phyloP scores from a whole-genome alignment of 1,140 invertebrate genomes.

The Cataglyphis hispanica region DNA sequence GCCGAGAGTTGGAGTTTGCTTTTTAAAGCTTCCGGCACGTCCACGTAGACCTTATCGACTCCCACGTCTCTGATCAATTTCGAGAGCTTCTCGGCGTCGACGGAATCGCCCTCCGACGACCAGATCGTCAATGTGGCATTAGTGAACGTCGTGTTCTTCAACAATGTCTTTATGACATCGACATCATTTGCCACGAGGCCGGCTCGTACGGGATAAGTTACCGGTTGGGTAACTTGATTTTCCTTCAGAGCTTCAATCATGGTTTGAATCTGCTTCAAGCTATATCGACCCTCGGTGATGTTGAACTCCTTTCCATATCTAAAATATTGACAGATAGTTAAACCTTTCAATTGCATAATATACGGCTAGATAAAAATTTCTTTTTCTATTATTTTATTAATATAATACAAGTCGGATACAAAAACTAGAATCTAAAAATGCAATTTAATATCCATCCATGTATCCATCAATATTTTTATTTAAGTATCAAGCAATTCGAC shows the following conservation, averaged over 20 bases:
- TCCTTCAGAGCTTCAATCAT: slow-evolving; percentile 91
- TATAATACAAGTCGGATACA: neutral
- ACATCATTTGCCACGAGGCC: slow-evolving; percentile 90
- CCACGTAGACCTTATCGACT: slow-evolving; percentile 89
- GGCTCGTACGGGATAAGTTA: slow-evolving; percentile 95
- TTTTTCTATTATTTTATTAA: neutral
- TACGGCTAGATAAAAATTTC: neutral
- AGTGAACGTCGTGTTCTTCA: slow-evolving; percentile 82
- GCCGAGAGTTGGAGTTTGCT: slow-evolving; percentile 84
- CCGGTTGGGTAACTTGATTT: slow-evolving; percentile 88
- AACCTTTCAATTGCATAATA: neutral
- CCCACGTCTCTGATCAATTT: slow-evolving; percentile 89
- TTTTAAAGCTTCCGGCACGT: slow-evolving; percentile 88
- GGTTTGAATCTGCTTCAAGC: slow-evolving; percentile 89
- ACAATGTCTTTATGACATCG: slow-evolving; percentile 86
- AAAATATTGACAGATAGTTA: slow-evolving; percentile 57
- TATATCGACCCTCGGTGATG: slow-evolving; percentile 89
- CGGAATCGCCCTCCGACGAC: slow-evolving; percentile 89
- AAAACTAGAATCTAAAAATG: neutral
- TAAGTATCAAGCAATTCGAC: neutral
- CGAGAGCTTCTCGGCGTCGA: slow-evolving; percentile 88
- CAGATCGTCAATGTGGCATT: slow-evolving; percentile 90
- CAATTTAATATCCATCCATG: neutral
- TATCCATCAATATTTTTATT: neutral
- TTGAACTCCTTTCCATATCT: slow-evolving; percentile 76